A percentile compares a stretch with the other conserved stretches of the same genome.
Evolutionary conservation across 2,113 vertebrate genomes (phyloP).

Genomic region (Chaetura pelagica): DNA sequence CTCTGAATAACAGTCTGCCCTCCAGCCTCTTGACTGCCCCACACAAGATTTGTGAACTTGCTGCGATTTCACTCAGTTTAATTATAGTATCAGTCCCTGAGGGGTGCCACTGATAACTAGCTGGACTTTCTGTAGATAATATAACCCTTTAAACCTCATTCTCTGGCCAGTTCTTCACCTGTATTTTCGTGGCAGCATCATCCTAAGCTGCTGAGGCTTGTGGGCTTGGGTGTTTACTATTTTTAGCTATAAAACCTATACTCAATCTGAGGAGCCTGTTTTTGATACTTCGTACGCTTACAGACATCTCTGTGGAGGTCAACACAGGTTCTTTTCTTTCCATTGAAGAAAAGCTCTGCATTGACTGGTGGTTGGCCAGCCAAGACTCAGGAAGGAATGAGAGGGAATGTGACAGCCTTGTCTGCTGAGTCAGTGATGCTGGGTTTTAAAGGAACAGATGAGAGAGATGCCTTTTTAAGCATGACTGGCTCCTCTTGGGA

Average conservation of each 20-base stretch:
- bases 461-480: not conserved
- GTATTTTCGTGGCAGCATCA: not conserved
- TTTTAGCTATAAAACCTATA: not conserved
- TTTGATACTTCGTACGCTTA: not conserved
- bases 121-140: not conserved
- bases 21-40: not conserved
- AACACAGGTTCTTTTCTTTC: not conserved
- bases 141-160: not conserved
- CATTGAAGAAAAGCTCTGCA: not conserved
- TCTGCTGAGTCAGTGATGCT: not conserved
- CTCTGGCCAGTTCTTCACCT: not conserved
- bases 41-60: fast-evolving
- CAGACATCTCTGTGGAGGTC: not conserved
- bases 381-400: not conserved
- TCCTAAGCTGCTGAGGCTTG: not conserved
- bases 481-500: not conserved
- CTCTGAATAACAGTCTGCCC: not conserved
- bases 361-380: not conserved
- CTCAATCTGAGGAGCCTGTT: not conserved
- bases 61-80: not conserved
- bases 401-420: not conserved
- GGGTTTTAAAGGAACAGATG: not conserved
- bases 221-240: not conserved
- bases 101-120: not conserved
- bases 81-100: not conserved